phyloP scores from a whole-genome alignment of 2,797 vertebrate species.

The Lagocephalus sceleratus region DNA sequence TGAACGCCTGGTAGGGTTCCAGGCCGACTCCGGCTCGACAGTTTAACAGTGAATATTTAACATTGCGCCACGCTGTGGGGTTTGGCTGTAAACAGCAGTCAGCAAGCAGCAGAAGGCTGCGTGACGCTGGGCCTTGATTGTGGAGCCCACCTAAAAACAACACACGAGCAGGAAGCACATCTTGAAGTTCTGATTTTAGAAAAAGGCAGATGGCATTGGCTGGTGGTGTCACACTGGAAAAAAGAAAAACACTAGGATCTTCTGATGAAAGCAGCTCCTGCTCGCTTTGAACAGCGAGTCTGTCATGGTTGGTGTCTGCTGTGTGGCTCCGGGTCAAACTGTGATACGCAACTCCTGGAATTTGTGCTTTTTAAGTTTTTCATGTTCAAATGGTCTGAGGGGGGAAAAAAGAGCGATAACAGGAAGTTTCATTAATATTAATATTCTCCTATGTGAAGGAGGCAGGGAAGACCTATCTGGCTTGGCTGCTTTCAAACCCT shows the following conservation, averaged over 20 bases:
- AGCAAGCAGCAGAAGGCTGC: constrained; percentile 54
- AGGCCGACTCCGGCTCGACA: constrained; percentile 69
- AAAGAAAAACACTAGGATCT: constrained; percentile 59
- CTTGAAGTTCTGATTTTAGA: constrained; percentile 71
- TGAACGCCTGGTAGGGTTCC: constrained; percentile 64
- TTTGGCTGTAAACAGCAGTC: constrained; percentile 67
- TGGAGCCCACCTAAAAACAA: constrained; percentile 65
- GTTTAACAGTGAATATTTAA: constrained; percentile 80
- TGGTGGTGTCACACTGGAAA: constrained; percentile 66
- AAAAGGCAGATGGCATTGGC: constrained; percentile 79
- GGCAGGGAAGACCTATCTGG: constrained; percentile 67
- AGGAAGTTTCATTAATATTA: constrained; percentile 78
- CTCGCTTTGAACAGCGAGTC: constrained; percentile 78
- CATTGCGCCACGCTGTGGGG: constrained; percentile 58
- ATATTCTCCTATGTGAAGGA: constrained; percentile 70
- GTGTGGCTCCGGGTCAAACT: constrained; percentile 76
- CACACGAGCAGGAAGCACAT: constrained; percentile 56
- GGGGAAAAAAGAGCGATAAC: constrained; percentile 37
- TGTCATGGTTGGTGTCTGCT: constrained; percentile 74
- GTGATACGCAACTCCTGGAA: constrained; percentile 74
- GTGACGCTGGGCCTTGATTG: constrained; percentile 56
- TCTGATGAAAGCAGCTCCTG: constrained; percentile 76
- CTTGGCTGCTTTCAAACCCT: constrained; percentile 64
- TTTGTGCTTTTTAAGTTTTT: constrained; percentile 73
- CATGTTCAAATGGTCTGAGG: constrained; percentile 68